Evolutionary conservation across 2,113 vertebrate species (phyloP), one percentile per base, ranked within the genome.

Genomic region (Saimiri boliviensis): DNA sequence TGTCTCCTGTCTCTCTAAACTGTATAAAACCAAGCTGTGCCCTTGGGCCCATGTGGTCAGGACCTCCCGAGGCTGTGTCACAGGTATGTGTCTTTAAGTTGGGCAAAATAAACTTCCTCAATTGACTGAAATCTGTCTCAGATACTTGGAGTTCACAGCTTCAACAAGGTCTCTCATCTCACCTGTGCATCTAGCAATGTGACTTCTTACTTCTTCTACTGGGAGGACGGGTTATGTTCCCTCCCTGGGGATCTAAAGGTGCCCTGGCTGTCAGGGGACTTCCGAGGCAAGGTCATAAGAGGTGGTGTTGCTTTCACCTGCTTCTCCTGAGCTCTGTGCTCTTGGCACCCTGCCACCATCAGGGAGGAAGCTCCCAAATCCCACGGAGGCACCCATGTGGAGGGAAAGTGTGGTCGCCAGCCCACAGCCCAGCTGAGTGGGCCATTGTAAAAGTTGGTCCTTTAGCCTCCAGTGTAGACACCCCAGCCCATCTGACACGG

Each of bases 401-500:
- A 56, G 70, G 32, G 19, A 63, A 20, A 17, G 37, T 0, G 25
- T 32, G 54, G 52, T 71, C 30, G 68, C 35, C n/a, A 45, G 49
- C 49, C 37, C 12, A 35, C 4, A 7, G 52, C 13, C 25, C 40
- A 30, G 7, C 40, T n/a, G 20, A 27, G 37, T 5, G n/a, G 25
- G 37, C 30, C n/a, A 49, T 68, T 77, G 56, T 83, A 85, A 56
- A 89, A 20, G 40, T 3, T 58, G 42, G 12, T 21, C 63, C 68
- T 19, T 30, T 12, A 2, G 40, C 1, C 16, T 20, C 21, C 17
- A 58, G 66, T 9, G n/a, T n/a, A 30, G 52, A 13, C 25, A 49
- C 20, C 10, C 23, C 9, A 1, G 49, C n/a, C 0, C 0, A 49
- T 10, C n/a, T 32, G 12, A 71, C 77, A 8, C 0, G 8, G 3